These are phyloP conservation scores for Parus major DNA, from an alignment of 2,113 vertebrate species.

Conservation along the genomic window DNA sequence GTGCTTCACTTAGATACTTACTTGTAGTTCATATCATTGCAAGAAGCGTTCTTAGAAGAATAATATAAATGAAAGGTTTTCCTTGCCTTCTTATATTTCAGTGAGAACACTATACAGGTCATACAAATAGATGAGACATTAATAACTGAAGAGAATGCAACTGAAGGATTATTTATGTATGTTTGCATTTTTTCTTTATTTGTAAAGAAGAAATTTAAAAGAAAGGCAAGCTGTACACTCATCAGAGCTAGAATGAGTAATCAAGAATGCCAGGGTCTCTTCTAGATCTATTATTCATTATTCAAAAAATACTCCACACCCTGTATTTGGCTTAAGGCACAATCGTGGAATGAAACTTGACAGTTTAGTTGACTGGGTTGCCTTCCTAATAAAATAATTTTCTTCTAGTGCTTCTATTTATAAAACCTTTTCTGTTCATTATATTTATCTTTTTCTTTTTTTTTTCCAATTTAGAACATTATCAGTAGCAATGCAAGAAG, in stretches of 20 bases:
- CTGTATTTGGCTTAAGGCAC: not conserved
- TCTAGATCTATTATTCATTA: not conserved
- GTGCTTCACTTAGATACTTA: not conserved
- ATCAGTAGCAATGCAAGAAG: not conserved
- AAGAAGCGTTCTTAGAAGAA: not conserved
- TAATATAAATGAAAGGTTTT: not conserved
- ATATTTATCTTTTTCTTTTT: not conserved
- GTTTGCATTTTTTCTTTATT: not conserved
- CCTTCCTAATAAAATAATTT: not conserved
- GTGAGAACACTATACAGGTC: not conserved
- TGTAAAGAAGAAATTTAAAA: not conserved
- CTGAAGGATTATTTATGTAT: not conserved
- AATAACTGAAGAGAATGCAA: not conserved
- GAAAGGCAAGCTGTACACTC: not conserved
- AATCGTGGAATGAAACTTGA: not conserved
- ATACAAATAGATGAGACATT: not conserved
- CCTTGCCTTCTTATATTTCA: not conserved
- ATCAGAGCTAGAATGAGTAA: not conserved
- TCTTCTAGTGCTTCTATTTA: not conserved
- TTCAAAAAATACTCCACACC: not conserved
- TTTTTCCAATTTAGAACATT: not conserved
- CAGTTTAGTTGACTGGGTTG: not conserved
- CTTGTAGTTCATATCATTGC: not conserved
- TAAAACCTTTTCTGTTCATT: not conserved
- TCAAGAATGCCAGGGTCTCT: not conserved